These are phyloP conservation scores for Epinephelus cyanopodus DNA, from an alignment of 2,113 vertebrate species.

Conservation along the genomic window DNA sequence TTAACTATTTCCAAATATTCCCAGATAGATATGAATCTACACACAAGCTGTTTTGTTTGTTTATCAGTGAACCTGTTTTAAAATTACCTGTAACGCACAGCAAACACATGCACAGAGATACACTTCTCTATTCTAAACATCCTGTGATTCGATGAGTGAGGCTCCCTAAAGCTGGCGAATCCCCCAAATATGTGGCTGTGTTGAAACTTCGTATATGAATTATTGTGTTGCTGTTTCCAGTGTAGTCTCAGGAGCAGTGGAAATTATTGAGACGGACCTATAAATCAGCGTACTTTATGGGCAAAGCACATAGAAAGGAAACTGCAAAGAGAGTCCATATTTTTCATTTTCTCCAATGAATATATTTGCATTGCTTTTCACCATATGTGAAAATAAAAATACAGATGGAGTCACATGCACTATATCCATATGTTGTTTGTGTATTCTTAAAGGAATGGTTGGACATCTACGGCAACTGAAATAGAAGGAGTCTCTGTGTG, in stretches of 20 bases:
- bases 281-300: constrained; percentile 1
- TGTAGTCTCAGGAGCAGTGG: neutral
- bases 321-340: neutral
- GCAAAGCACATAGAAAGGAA: constrained; percentile 3
- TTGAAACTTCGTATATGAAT: constrained; percentile 1
- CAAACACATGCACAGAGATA: neutral
- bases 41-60: too few relatives aligned
- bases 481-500: too few relatives aligned
- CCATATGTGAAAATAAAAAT: neutral
- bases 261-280: neutral
- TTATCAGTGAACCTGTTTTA: too few relatives aligned
- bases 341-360: neutral
- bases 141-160: constrained; percentile 3
- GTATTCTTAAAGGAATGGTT: neutral
- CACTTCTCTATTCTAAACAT: neutral
- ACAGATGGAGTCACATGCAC: neutral
- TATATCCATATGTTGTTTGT: neutral
- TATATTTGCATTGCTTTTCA: neutral
- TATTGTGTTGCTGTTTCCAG: neutral
- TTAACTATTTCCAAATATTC: too few relatives aligned
- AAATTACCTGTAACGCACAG: neutral
- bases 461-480: too few relatives aligned
- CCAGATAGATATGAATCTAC: too few relatives aligned
- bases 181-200: neutral
- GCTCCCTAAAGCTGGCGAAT: constrained; percentile 5